Percentiles rank a stretch among this genome's conserved stretches.
Conservation (phyloP, 2,113 vertebrate genomes). For the Leptosomus discolor region DNA sequence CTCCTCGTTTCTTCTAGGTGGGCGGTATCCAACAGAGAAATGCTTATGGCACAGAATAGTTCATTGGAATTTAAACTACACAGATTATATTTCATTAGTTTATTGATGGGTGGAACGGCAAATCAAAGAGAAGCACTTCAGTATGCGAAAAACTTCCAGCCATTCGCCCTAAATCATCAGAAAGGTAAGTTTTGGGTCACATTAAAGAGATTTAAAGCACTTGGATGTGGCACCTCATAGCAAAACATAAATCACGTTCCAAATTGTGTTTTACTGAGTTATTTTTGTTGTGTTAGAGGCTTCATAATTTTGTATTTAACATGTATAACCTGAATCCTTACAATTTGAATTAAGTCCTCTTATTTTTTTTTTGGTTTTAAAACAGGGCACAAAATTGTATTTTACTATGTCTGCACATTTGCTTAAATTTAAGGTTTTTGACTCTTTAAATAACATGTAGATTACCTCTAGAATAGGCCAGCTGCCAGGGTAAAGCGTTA, state of each 20-base stretch:
- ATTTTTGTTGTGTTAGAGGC: not conserved
- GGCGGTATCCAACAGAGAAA: conserved; percentile 86
- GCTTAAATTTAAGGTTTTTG: not conserved
- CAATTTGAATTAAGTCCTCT: not conserved
- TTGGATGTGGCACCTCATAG: not conserved
- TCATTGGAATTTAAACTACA: conserved; percentile 86
- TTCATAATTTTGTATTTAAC: not conserved
- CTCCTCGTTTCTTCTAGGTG: conserved; percentile 70
- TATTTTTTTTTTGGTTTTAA: not conserved
- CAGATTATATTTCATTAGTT: conserved; percentile 84
- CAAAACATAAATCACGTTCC: not conserved
- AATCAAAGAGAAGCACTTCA: conserved; percentile 85
- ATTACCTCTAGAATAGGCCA: not conserved
- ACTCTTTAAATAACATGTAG: not conserved
- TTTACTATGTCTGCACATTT: not conserved
- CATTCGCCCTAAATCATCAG: conserved; percentile 84
- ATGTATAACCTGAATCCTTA: not conserved
- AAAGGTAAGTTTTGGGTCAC: conserved; percentile 69
- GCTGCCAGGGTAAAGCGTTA: not conserved
- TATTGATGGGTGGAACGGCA: conserved; percentile 84
- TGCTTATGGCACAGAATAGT: conserved; percentile 87
- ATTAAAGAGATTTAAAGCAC: not conserved
- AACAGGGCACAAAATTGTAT: not conserved
- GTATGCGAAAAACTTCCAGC: conserved; percentile 86
- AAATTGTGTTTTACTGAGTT: not conserved